Evolutionary conservation across 2,888 invertebrate species (phyloP).

Genomic region (Lucinisca nassula): DNA sequence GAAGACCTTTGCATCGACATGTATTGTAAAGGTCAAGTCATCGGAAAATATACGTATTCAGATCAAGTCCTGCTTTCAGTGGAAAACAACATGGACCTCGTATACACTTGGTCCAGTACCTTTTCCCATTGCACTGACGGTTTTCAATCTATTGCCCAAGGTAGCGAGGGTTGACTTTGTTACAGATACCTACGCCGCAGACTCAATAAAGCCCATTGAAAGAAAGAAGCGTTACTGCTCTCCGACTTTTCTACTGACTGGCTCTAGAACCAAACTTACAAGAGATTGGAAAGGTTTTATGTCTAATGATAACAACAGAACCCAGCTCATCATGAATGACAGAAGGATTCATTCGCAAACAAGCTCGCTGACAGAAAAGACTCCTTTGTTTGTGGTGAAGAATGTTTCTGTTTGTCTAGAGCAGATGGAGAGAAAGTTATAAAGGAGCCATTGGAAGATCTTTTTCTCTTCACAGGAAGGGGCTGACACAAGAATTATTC

Average conservation of each 20-base stretch:
- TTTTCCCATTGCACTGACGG: neutral
- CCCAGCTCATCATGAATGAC: constrained; percentile 32
- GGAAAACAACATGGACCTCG: constrained; percentile 35
- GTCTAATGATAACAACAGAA: constrained; percentile 48
- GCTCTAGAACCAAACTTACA: no score
- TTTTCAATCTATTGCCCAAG: neutral
- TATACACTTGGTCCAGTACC: neutral
- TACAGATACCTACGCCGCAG: neutral
- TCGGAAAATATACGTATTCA: no score
- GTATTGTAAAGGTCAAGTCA: neutral
- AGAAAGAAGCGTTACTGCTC: neutral
- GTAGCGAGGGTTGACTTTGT: neutral
- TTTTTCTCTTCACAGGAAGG: constrained; percentile 42
- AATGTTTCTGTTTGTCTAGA: constrained; percentile 22
- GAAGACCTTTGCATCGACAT: constrained; percentile 49
- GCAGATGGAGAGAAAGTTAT: neutral
- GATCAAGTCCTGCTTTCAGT: constrained; percentile 4
- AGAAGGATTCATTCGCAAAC: constrained; percentile 17
- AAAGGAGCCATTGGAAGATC: neutral
- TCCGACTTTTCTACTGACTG: no score
- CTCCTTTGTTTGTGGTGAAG: constrained; percentile 12
- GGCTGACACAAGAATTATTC: constrained; percentile 46
- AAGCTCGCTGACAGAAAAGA: neutral
- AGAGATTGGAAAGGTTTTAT: constrained; percentile 44
- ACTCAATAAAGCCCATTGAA: neutral